phyloP scores from a whole-genome alignment of 1,140 invertebrate species.

The Samia ricini region DNA sequence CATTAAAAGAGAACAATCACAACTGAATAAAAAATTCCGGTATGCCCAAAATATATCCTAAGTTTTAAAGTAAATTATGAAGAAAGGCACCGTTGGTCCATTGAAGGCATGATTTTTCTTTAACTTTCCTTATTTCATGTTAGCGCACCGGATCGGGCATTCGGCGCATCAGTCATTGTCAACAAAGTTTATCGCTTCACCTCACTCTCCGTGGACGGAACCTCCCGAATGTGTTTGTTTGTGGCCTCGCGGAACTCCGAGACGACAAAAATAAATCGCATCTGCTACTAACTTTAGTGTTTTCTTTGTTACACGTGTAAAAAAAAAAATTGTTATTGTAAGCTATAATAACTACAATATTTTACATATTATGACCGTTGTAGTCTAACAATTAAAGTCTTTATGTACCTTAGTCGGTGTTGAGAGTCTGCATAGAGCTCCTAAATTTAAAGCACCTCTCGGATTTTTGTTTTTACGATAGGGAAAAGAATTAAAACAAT shows the following conservation, averaged over 20 bases:
- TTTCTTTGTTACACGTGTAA: neutral
- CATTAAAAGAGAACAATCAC: no score
- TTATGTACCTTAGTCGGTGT: no score
- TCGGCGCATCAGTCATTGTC: slow-evolving; percentile 62
- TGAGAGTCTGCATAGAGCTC: no score
- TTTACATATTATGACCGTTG: no score
- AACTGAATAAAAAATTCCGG: no score
- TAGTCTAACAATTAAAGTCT: no score
- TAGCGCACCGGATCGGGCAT: slow-evolving; percentile 18
- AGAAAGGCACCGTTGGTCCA: neutral
- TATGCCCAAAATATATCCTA: neutral
- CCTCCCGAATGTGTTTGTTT: slow-evolving; percentile 59
- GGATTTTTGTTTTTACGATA: no score
- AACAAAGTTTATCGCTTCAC: slow-evolving; percentile 55
- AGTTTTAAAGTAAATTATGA: neutral
- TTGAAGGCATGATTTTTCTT: neutral
- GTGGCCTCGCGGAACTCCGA: slow-evolving; percentile 35
- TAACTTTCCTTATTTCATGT: slow-evolving; percentile 5
- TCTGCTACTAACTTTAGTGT: slow-evolving; percentile 19
- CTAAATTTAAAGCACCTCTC: no score
- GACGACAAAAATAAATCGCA: slow-evolving; percentile 30
- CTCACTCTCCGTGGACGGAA: slow-evolving; percentile 34
- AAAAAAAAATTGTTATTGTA: neutral
- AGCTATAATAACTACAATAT: no score
- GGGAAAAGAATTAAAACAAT: no score